Base-by-base conservation (phyloP, 2,797 vertebrate species). In the Sphenodon punctatus region DNA sequence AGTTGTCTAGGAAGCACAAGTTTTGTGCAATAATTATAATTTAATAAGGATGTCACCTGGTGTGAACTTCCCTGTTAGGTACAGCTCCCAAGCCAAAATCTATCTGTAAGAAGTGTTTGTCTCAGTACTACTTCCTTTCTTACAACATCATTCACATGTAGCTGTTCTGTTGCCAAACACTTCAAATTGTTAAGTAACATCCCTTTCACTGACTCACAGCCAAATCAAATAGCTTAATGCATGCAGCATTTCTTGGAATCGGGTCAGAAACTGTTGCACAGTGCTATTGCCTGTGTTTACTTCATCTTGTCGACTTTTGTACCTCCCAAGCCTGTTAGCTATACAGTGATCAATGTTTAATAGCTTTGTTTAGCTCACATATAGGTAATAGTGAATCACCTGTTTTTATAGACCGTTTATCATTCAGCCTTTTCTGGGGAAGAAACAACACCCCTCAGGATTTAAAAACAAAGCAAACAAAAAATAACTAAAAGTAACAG, bases 61-160 rank as follows among this genome's bases (percentile, higher is more conserved):
- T 80, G 86, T 88, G 63, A 75, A 91, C 76, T 91, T 93, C 88
- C 87, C 82, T 94, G 80, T 89, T 86, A 78, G 7, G 64, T 93
- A 20, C 23, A 56, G 90, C 77, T 77, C 65, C 78, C 67, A 64
- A 56, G 92, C 89, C 93, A 95, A 81, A 68, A 79, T 75, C 81
- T 86, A 79, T 91, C 79, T 89, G 80, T 79, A 92, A 89, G 84
- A 95, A 94, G 94, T 91, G 87, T 93, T 93, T 94, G 92, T 93
- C 90, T 94, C 76, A 72, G 84, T 78, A 55, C 75, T 87, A 84
- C 63, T 91, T 95, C 94, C 91, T 90, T 84, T 90, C 90, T 94
- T 95, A 92, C 90, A 91, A 95, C 88, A 95, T 88, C 55, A 65
- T 76, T 89, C 84, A 72, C 56, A 39, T 80, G 73, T 74, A 46